Percentiles rank a stretch among this genome's conserved stretches.
Evolutionary conservation across 2,888 invertebrate species (phyloP).

Genomic region (Choristoneura rosaceana): DNA sequence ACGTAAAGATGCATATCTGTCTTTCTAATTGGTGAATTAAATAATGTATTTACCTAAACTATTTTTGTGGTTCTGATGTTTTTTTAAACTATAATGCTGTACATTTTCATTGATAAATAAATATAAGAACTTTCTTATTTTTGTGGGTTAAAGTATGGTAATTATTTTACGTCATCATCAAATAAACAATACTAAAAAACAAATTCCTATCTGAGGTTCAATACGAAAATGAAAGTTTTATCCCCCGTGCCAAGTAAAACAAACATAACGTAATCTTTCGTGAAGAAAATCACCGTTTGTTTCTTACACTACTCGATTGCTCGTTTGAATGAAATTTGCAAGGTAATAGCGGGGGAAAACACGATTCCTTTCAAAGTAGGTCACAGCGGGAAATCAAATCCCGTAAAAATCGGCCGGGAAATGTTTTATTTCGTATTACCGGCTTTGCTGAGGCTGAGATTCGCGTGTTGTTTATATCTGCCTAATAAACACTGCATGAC

Average conservation of each 20-base stretch:
- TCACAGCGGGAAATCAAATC: conserved; percentile 37
- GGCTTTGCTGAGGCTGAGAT: conserved; percentile 20
- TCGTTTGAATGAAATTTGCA: conserved; percentile 39
- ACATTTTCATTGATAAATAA: too few relatives aligned
- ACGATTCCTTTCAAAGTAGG: conserved; percentile 34
- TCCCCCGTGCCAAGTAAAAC: background rate
- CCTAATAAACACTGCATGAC: conserved; percentile 21
- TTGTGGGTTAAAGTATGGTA: too few relatives aligned
- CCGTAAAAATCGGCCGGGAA: conserved; percentile 31
- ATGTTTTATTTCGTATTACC: conserved; percentile 38
- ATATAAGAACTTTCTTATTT: too few relatives aligned
- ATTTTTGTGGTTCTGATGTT: too few relatives aligned
- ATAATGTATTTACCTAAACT: too few relatives aligned
- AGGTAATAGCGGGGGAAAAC: conserved; percentile 37
- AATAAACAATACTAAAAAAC: too few relatives aligned
- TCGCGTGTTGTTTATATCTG: conserved; percentile 13
- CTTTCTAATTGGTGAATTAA: too few relatives aligned
- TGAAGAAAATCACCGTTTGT: conserved; percentile 2
- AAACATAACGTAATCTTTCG: background rate
- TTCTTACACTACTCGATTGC: conserved; percentile 34
- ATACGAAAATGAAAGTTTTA: background rate
- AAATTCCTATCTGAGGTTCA: background rate
- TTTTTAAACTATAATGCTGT: too few relatives aligned
- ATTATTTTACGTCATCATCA: too few relatives aligned
- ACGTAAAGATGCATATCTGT: too few relatives aligned